Conservation (phyloP, 2,113 vertebrate species). For the Cephalopterus ornatus region DNA sequence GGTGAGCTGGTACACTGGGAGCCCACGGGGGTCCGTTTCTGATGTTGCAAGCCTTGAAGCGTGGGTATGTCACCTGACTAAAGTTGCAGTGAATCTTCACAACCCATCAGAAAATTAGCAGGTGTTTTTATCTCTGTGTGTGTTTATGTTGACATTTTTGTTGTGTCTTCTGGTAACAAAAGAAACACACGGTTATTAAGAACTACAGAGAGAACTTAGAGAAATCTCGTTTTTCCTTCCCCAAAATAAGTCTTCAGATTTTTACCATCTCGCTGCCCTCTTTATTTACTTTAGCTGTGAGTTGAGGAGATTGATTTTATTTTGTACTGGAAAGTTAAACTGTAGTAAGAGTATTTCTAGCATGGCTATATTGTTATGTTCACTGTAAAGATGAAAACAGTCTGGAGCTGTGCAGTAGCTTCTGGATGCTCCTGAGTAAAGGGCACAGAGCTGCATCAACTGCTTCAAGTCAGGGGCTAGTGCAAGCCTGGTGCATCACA, state of each 20-base stretch:
- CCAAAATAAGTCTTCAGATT: not conserved
- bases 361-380: not conserved
- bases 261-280: not conserved
- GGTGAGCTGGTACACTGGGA: constrained; percentile 80
- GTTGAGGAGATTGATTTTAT: not conserved
- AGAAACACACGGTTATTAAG: not conserved
- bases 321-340: not conserved
- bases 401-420: not conserved
- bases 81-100: not conserved
- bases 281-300: not conserved
- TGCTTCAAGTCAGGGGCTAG: not conserved
- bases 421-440: not conserved
- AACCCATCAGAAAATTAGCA: not conserved
- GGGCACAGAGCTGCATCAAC: not conserved
- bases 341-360: not conserved
- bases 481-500: not conserved
- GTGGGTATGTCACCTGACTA: constrained; percentile 38
- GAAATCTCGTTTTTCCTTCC: not conserved
- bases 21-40: constrained; percentile 34
- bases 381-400: not conserved
- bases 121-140: constrained; percentile 31
- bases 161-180: constrained; percentile 18
- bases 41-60: constrained; percentile 60
- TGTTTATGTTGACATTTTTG: not conserved
- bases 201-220: not conserved